Percentiles rank a stretch among this genome's conserved stretches.
phyloP scores from a whole-genome alignment of 2,797 vertebrate genomes.

The Acropternis orthonyx region DNA sequence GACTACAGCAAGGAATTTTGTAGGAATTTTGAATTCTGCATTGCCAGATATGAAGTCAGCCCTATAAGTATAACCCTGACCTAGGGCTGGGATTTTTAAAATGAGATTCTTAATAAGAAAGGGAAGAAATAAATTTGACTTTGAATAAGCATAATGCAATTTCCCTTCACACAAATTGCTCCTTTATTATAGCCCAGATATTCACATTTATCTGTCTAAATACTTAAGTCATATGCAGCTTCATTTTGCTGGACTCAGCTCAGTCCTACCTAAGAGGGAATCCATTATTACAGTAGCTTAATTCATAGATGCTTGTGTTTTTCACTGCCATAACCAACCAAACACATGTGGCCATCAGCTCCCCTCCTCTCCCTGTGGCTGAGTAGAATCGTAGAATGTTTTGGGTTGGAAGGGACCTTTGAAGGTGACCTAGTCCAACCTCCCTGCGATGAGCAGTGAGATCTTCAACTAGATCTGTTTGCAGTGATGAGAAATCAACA shows the following conservation, averaged over 20 bases:
- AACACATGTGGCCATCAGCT: fast-evolving
- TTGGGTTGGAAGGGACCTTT: not conserved
- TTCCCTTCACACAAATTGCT: constrained; percentile 43
- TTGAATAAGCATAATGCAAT: constrained; percentile 53
- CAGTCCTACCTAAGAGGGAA: not conserved
- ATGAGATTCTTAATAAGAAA: constrained; percentile 41
- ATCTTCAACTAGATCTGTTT: not conserved
- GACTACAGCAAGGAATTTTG: not conserved
- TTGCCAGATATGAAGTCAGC: not conserved
- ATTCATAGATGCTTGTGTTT: not conserved
- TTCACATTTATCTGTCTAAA: constrained; percentile 20
- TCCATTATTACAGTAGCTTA: not conserved
- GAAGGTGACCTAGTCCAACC: not conserved
- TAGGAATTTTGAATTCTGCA: constrained; percentile 23
- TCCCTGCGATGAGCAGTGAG: too few species aligned
- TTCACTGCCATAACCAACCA: not conserved
- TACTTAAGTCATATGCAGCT: not conserved
- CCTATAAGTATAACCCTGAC: constrained; percentile 41
- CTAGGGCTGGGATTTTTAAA: constrained; percentile 30
- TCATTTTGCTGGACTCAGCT: constrained; percentile 5
- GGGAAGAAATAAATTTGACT: constrained; percentile 36
- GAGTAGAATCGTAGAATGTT: not conserved
- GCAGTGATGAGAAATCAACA: not conserved
- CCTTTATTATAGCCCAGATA: constrained; percentile 23
- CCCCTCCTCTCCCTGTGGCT: not conserved